These are phyloP conservation scores for Epirrhoe tristata DNA, from an alignment of 2,888 invertebrate genomes.

Conservation along the genomic window DNA sequence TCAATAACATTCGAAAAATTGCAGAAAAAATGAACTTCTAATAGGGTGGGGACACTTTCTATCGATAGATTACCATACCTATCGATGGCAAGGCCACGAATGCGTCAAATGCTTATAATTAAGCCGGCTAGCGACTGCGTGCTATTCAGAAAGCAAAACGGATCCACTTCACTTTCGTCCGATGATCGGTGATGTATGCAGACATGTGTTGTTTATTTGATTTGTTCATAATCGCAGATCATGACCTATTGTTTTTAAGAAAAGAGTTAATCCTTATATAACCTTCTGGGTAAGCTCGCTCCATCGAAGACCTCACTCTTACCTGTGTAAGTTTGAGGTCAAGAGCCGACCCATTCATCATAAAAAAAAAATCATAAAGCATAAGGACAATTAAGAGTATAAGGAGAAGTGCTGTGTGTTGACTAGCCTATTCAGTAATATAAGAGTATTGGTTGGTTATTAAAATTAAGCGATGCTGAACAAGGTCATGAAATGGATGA, in stretches of 20 bases:
- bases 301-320: too few species aligned
- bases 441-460: too few species aligned
- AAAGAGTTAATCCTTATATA: too few species aligned
- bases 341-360: too few species aligned
- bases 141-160: constrained; percentile 78
- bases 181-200: constrained; percentile 49
- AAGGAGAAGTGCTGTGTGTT: too few species aligned
- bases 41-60: constrained; percentile 52
- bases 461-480: too few species aligned
- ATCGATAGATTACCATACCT: constrained; percentile 49
- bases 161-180: constrained; percentile 67
- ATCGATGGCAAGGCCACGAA: constrained; percentile 41
- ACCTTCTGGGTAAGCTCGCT: too few species aligned
- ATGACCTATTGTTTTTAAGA: not conserved
- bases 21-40: not conserved
- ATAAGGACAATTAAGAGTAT: too few species aligned
- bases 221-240: not conserved
- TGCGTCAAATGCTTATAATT: constrained; percentile 62
- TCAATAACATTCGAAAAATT: not conserved
- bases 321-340: too few species aligned
- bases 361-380: too few species aligned
- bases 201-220: not conserved
- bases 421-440: too few species aligned
- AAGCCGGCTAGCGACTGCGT: constrained; percentile 41
- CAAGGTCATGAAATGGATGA: too few species aligned